Evolutionary conservation across 2,797 vertebrate species (phyloP).

Genomic region (Chelon auratus): DNA sequence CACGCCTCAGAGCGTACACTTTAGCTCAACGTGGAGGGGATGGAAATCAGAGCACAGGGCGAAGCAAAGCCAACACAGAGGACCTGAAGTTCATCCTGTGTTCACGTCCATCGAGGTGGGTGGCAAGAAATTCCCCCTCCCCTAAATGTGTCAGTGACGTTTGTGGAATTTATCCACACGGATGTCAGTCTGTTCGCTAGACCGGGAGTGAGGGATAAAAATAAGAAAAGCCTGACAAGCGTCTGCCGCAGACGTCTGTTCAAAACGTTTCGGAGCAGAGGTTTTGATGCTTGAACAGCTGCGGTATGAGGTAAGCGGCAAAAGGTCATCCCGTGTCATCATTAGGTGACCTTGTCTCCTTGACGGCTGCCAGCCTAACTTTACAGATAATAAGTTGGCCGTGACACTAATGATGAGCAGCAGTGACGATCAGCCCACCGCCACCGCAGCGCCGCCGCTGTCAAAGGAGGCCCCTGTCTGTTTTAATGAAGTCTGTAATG

Average conservation of each 20-base stretch:
- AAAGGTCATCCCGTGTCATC: conserved; percentile 72
- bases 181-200: conserved; percentile 23
- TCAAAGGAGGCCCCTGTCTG: conserved; percentile 70
- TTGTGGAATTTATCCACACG: conserved; percentile 48
- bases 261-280: conserved; percentile 1
- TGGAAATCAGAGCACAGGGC: conserved; percentile 65
- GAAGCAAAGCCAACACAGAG: conserved; percentile 59
- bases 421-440: conserved; percentile 56
- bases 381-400: conserved; percentile 60
- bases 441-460: conserved; percentile 25
- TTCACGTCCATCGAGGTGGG: conserved; percentile 65
- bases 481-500: conserved; percentile 59
- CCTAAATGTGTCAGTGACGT: conserved; percentile 50
- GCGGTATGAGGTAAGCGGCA: conserved; percentile 56
- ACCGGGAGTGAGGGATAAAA: conserved; percentile 1
- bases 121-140: conserved; percentile 45
- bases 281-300: conserved; percentile 64
- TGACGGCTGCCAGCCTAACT: conserved; percentile 70
- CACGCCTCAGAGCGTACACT: conserved; percentile 67
- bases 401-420: conserved; percentile 83
- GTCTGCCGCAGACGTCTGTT: conserved; percentile 51
- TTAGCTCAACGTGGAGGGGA: conserved; percentile 49
- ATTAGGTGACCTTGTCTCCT: conserved; percentile 78
- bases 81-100: conserved; percentile 55
- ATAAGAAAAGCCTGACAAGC: conserved; percentile 21